A percentile compares a stretch with the other conserved stretches of the same genome.
Conservation (phyloP, 1,140 invertebrate species). For the Zaprionus taronus region DNA sequence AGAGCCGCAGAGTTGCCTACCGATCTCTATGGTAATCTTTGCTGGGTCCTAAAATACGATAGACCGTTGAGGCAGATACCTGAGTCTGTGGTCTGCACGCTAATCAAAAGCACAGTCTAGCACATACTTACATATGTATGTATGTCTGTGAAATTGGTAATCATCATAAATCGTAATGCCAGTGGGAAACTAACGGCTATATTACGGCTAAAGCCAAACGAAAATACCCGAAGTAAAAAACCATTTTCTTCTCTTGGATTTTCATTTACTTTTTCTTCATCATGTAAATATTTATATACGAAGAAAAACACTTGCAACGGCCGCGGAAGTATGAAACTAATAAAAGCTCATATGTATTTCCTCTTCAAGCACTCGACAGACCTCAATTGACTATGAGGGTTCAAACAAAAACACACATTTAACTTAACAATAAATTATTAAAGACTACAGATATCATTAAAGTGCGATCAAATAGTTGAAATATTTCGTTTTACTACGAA, state of each 20-base stretch:
- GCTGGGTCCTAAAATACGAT: neutral
- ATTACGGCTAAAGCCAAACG: conserved; percentile 33
- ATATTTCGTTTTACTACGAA: conserved; percentile 7
- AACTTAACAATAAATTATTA: neutral
- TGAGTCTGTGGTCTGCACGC: neutral
- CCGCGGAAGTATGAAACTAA: conserved; percentile 39
- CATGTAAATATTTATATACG: conserved; percentile 26
- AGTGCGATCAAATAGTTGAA: conserved; percentile 18
- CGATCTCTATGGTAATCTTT: conserved; percentile 69
- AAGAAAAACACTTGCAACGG: conserved; percentile 25
- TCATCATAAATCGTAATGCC: conserved; percentile 80
- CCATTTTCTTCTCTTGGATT: conserved; percentile 25
- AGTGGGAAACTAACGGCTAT: conserved; percentile 54
- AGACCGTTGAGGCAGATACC: no score
- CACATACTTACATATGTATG: conserved; percentile 22
- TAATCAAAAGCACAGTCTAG: conserved; percentile 53
- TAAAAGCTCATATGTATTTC: conserved; percentile 42
- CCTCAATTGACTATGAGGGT: conserved; percentile 15
- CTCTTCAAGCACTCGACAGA: conserved; percentile 43
- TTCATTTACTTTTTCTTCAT: conserved; percentile 35
- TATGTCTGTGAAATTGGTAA: conserved; percentile 53
- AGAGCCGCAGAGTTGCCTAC: conserved; percentile 67
- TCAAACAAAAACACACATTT: conserved; percentile 3
- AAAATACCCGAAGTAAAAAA: conserved; percentile 26
- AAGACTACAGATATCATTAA: conserved; percentile 21